Evolutionary conservation across 2,113 vertebrate species (phyloP).

Genomic region (Ardeotis arabs): DNA sequence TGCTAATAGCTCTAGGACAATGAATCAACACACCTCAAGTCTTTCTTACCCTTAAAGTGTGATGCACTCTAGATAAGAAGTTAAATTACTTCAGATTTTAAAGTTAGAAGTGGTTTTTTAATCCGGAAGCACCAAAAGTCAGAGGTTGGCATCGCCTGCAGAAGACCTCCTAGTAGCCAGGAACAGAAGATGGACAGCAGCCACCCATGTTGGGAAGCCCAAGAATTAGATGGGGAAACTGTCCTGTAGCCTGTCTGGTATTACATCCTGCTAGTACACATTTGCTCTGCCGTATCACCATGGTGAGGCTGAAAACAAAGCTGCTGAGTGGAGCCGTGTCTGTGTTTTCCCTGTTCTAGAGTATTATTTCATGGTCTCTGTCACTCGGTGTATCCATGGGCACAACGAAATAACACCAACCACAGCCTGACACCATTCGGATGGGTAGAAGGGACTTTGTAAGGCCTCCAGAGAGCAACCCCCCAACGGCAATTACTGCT

Average conservation of each 20-base stretch:
- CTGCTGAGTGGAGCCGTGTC: neutral
- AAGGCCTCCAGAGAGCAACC: neutral
- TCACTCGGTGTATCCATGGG: neutral
- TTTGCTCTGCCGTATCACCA: neutral
- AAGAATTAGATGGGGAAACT: neutral
- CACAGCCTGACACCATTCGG: neutral
- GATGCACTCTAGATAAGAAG: neutral
- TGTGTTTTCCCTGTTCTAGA: neutral
- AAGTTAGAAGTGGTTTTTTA: neutral
- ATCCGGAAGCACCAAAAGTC: neutral
- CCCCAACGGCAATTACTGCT: neutral
- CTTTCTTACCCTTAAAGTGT: neutral
- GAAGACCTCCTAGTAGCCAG: neutral
- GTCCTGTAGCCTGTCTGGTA: too few relatives aligned
- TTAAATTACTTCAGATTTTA: neutral
- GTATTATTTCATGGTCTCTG: neutral
- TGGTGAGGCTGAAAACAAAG: neutral
- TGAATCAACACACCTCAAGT: neutral
- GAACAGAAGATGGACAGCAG: neutral
- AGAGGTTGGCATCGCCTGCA: neutral
- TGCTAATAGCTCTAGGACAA: neutral
- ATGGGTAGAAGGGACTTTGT: neutral
- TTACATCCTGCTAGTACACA: neutral
- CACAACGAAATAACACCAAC: neutral
- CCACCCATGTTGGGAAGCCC: accelerated